phyloP scores from a whole-genome alignment of 2,888 invertebrate genomes.

The Physocephala rufipes region DNA sequence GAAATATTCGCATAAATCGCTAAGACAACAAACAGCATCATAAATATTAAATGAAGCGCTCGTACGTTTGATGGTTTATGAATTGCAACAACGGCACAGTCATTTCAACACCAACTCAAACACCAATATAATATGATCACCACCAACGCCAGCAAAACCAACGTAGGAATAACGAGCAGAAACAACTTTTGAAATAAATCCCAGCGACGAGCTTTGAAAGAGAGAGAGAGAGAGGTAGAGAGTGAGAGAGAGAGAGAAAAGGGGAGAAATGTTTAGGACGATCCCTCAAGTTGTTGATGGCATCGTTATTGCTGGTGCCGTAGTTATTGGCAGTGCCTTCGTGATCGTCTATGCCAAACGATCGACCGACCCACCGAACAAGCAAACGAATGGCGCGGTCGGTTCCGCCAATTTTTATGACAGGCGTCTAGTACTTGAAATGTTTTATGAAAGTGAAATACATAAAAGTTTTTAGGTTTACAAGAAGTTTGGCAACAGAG shows the following conservation, averaged over 20 bases:
- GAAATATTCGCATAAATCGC: constrained; percentile 24
- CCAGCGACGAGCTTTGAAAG: too few relatives aligned
- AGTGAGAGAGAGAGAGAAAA: too few relatives aligned
- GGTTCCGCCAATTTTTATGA: not conserved
- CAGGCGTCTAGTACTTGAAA: not conserved
- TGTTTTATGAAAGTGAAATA: constrained; percentile 16
- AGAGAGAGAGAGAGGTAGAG: too few relatives aligned
- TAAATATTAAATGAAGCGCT: constrained; percentile 40
- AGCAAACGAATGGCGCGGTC: not conserved
- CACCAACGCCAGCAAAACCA: not conserved
- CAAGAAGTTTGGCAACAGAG: not conserved
- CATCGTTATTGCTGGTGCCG: too few relatives aligned
- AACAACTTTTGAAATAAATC: not conserved
- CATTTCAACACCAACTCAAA: too few relatives aligned
- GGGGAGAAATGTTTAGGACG: too few relatives aligned
- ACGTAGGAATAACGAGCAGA: not conserved
- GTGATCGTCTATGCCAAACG: too few relatives aligned
- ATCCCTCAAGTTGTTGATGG: too few relatives aligned
- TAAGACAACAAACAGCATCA: constrained; percentile 33
- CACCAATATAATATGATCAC: not conserved
- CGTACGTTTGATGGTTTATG: constrained; percentile 13
- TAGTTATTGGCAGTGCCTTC: too few relatives aligned
- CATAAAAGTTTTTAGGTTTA: constrained; percentile 6
- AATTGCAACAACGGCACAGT: too few relatives aligned
- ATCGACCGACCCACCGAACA: too few relatives aligned